Evolutionary conservation across 2,113 vertebrate species (phyloP), one percentile per base, ranked within the genome.

Genomic region (Lepus timidus): DNA sequence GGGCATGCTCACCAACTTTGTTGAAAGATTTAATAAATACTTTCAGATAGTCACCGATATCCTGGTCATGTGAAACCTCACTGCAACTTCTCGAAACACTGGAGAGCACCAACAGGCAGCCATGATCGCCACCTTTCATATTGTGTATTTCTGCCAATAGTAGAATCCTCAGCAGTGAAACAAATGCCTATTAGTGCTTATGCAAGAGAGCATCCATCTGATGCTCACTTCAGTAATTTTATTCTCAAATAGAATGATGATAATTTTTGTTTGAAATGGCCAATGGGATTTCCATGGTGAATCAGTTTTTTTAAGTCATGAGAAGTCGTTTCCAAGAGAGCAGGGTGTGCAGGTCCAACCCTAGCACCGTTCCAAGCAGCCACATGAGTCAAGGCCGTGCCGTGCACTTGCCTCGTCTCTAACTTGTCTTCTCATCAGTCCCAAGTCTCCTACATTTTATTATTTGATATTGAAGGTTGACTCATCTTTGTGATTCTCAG

Each of bases 401-500:
- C 27, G 13, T 8, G 1, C 19, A 36, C 29, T 36, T 9, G 4
- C 44, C 4, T n/a, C 52, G 29, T 39, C 78, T 88, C 61, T 27
- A 39, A 22, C 74, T 4, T 67, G 16, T 52, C 55, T n/a, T 55
- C 33, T 27, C 44, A 29, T 33, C 19, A 86, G 22, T 23, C 55
- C 64, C 22, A 52, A n/a, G 22, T 65, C 81, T 90, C 27, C 36
- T 79, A 64, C 52, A 64, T 61, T 87, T 62, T 51, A 55, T 23
- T 62, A 44, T 52, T 13, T 83, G 83, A 68, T 44, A 68, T n/a
- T 31, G 22, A 96, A 76, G 61, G 44, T 39, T 52, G 71, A 85
- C n/a, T 81, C 91, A 65, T 52, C 82, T 82, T 39, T 78, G 88
- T 85, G 76, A 70, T 84, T 90, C 55, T 75, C 91, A 55, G 44